Conservation (phyloP, 2,888 invertebrate genomes). For the Scaptomyza tumidula region DNA sequence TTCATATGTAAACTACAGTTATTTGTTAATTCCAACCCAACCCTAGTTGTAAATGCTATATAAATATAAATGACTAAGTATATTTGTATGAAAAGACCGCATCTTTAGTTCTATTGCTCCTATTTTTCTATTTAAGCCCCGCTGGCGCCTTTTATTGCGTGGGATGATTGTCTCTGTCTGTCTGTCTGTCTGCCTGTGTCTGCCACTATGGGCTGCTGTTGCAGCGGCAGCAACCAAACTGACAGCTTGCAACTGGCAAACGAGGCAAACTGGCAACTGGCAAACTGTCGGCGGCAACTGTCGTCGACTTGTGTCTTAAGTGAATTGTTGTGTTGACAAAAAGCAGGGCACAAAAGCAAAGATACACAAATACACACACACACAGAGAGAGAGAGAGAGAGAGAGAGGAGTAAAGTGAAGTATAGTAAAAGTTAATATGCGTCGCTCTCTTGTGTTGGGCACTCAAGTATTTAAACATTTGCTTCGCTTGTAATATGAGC, state of each 20-base stretch:
- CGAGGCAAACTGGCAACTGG: constrained; percentile 20
- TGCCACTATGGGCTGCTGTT: constrained; percentile 18
- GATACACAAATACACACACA: neutral
- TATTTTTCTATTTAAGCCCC: constrained; percentile 1
- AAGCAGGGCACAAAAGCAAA: constrained; percentile 49
- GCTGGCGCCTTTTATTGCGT: constrained; percentile 24
- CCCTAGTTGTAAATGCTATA: neutral
- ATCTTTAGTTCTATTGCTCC: neutral
- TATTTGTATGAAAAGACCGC: neutral
- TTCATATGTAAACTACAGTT: no score
- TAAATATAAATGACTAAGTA: neutral
- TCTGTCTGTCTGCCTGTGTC: neutral
- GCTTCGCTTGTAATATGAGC: constrained; percentile 75
- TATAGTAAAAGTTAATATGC: constrained; percentile 74
- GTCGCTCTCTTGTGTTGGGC: constrained; percentile 46
- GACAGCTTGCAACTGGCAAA: constrained; percentile 21
- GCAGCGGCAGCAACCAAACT: constrained; percentile 17
- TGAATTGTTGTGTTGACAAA: constrained; percentile 80
- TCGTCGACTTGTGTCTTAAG: constrained; percentile 57
- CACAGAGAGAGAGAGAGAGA: constrained; percentile 9
- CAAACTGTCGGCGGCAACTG: constrained; percentile 27
- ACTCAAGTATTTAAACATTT: constrained; percentile 81
- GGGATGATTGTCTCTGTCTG: constrained; percentile 12
- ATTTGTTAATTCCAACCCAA: no score
- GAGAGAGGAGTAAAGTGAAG: constrained; percentile 12